Evolutionary conservation across 2,888 invertebrate genomes (phyloP), one percentile per base, ranked within the genome.

Genomic region (Lepidonotus clava): DNA sequence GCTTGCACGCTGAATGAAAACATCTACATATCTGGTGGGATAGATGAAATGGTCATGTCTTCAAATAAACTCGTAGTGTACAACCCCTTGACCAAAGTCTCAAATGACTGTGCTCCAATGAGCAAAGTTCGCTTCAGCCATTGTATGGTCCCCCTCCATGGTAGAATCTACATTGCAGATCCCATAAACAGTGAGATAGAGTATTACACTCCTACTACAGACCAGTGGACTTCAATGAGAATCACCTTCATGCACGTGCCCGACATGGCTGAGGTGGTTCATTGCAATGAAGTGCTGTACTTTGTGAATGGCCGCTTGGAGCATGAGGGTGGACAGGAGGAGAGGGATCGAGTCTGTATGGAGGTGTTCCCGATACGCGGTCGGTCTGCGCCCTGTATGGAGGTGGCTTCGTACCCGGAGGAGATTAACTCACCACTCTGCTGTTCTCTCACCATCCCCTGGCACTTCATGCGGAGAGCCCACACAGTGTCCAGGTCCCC

Each of bases 221-320:
- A 83, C 83, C 83, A 83, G 83, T 83, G 83, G 83, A 83, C 83
- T 0, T 28, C 53, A 0, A 38, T 83, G 83, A n/a, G 61, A n/a
- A 83, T 83, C 61, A 83, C 56, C 51, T 53, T 83, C 61, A 61
- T 38, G 36, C 61, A 53, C 14, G 46, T 83, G 53, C 83, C 83
- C 0, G 83, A 53, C 24, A 46, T 83, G 36, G 38, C 56, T 34
- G 46, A 38, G 51, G 83, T 83, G 53, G 53, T 56, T n/a, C 56
- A 41, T 28, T 56, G 38, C 36, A 38, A 83, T 11, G 56, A 53
- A 24, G 56, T 56, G 34, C 21, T 83, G 41, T 83, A 83, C 51
- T 83, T 83, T 24, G 51, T 83, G n/a, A 83, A 83, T 24, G 83
- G 83, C 0, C 32, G 56, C 6, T 21, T 56, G 56, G 80, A 80